These are phyloP conservation scores for Sylvicapra grimmia DNA, from an alignment of 2,113 vertebrate genomes.

Conservation along the genomic window DNA sequence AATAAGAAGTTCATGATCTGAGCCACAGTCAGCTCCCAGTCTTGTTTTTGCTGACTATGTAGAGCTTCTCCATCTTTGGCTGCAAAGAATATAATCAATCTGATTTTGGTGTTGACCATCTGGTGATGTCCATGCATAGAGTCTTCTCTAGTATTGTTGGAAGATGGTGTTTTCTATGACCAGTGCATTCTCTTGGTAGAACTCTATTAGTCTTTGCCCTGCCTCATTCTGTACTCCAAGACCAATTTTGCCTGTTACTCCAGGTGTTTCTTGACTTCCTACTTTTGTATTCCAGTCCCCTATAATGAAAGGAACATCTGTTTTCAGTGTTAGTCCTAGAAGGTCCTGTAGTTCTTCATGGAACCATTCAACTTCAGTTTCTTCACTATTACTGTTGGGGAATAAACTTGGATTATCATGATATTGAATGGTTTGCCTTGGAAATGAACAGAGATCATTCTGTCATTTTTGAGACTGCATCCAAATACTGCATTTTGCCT, in stretches of 20 bases:
- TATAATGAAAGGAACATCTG: neutral
- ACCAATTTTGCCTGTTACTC: neutral
- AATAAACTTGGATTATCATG: neutral
- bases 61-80: neutral
- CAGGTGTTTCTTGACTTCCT: neutral
- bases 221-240: neutral
- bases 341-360: neutral
- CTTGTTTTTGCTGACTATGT: neutral
- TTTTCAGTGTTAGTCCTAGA: neutral
- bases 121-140: neutral
- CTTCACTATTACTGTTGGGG: neutral
- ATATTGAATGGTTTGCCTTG: neutral
- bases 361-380: neutral
- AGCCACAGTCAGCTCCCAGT: neutral
- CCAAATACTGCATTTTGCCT: neutral
- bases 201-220: neutral
- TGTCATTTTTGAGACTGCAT: neutral
- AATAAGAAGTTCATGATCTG: neutral
- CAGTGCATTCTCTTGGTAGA: neutral
- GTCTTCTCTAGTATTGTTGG: neutral
- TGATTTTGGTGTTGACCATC: neutral
- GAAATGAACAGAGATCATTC: neutral
- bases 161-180: neutral
- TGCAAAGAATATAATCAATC: neutral
- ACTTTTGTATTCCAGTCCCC: neutral